Evolutionary conservation across 2,888 invertebrate genomes (phyloP).

Genomic region (Diadromus collaris): DNA sequence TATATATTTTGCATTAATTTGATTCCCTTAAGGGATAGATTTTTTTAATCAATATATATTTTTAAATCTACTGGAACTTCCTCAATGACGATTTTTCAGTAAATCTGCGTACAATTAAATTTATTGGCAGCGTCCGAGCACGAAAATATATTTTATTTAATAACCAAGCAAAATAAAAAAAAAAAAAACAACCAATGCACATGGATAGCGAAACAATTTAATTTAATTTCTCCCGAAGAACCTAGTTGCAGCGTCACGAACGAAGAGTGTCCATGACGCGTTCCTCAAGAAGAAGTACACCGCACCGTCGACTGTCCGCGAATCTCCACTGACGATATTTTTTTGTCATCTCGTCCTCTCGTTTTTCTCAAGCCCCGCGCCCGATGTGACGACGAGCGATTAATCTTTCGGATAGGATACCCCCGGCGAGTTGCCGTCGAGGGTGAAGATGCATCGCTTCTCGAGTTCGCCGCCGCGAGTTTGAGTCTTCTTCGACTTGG

Average conservation of each 20-base stretch:
- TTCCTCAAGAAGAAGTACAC: neutral
- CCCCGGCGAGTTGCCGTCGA: constrained; percentile 16
- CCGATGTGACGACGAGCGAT: constrained; percentile 2
- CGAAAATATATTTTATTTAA: neutral
- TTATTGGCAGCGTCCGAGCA: neutral
- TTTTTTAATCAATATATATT: neutral
- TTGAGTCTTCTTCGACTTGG: constrained; percentile 17
- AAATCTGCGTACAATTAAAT: too few relatives aligned
- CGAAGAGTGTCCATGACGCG: neutral
- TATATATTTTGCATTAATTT: too few relatives aligned
- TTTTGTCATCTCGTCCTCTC: constrained; percentile 2
- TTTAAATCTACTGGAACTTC: neutral
- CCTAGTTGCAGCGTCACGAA: neutral
- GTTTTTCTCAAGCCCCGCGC: neutral
- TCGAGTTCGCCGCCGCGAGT: constrained; percentile 38
- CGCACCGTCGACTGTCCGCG: neutral
- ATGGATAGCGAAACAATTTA: neutral
- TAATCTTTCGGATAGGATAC: constrained; percentile 47
- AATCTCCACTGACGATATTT: constrained; percentile 8
- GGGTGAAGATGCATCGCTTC: constrained; percentile 55
- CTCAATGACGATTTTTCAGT: neutral
- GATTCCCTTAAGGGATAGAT: neutral
- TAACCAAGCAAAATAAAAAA: neutral
- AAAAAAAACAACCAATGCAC: neutral
- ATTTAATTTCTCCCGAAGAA: neutral